Base-by-base conservation (phyloP, 2,113 vertebrate genomes). In the Nibea coibor region DNA sequence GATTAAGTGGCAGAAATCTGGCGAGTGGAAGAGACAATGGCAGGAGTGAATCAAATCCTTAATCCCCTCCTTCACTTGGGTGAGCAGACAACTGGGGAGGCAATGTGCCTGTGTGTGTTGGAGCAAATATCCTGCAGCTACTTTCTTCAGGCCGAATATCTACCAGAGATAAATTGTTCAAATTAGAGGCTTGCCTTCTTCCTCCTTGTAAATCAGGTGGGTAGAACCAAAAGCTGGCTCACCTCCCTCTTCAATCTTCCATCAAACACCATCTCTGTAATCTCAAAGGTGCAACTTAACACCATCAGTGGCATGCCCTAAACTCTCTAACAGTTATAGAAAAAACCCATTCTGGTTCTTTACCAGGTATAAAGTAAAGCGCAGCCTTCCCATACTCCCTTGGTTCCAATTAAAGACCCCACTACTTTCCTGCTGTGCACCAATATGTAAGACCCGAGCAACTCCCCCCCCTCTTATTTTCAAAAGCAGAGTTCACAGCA, bases 31-130 rank as follows among this genome's bases (percentile, higher is more conserved):
- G 86, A 90, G 89, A 91, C 88, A 93, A 93, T 84, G 78, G 90
- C 83, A 71, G 75, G 84, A 91, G 86, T 89, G 88, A 93, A 91
- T 93, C 86, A 89, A 90, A 91, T 88, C 81, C 75, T 75, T 92
- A 91, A 94, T 92, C 90, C 82, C 83, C 74, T 77, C 73, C 72
- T 84, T 87, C 72, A 90, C 76, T 87, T 86, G 79, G 83, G 78
- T 77, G 75, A 88, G 84, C 85, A 77, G 62, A 84, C 81, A 88
- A 71, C 56, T 54, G 72, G 83, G 59, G 31, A 88, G 59, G 63
- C 62, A 58, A n/a, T 72, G 35, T 59, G 20, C 70, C 17, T 71
- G 48, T 69, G 53, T 79, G 72, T 75, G 70, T 77, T 81, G 73
- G 72, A 73, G 24, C 73, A 63, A 77, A 83, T 78, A 85, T 81